Base-by-base conservation (phyloP, 2,797 vertebrate genomes). In the Anisognathus igniventris region DNA sequence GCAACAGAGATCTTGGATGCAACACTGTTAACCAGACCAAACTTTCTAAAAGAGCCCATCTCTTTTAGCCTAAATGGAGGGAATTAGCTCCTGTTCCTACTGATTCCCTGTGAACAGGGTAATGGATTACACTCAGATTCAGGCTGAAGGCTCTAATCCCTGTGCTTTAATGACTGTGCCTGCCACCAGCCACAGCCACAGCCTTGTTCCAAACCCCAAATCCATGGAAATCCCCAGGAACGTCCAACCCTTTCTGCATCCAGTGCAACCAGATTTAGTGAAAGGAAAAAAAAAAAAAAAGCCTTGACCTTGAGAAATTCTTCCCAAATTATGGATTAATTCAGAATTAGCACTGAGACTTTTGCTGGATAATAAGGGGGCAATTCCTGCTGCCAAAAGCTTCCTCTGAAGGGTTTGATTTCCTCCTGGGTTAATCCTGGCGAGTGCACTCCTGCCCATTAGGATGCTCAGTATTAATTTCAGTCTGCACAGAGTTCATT, bases 121-220 rank as follows among this genome's bases (percentile, higher is more conserved):
- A 94, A 93, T 78, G 93, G 94, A 95, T 94, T 88, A 91, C 47
- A 57, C 72, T 71, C 75, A 70, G 75, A 96, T 93, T 91, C 72
- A 83, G 68, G 44, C 24, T 92, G 95, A 96, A 96, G 68, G 87
- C 57, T 96, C 75, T 80, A 81, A 96, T 90, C 82, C 35, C 45
- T 33, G 57, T 39, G 45, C 56, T 28, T 74, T 92, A 80, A 88
- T 42, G 82, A 83, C 72, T 33, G 21, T 16, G 39, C 24, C 7
- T 9, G 45, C 51, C 3, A 12, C 31, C 86, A 64, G 73, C 58
- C 70, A 14, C 51, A 37, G 73, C 31, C 31, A 9, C 4, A 5
- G 22, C 18, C 23, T 45, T 28, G 14, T 16, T 76, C 67, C 83
- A 48, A 12, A 15, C 30, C 19, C 17, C 23, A 4, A 0, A 5